Base-by-base conservation (phyloP, 2,113 vertebrate species). In the Brachyistius frenatus region DNA sequence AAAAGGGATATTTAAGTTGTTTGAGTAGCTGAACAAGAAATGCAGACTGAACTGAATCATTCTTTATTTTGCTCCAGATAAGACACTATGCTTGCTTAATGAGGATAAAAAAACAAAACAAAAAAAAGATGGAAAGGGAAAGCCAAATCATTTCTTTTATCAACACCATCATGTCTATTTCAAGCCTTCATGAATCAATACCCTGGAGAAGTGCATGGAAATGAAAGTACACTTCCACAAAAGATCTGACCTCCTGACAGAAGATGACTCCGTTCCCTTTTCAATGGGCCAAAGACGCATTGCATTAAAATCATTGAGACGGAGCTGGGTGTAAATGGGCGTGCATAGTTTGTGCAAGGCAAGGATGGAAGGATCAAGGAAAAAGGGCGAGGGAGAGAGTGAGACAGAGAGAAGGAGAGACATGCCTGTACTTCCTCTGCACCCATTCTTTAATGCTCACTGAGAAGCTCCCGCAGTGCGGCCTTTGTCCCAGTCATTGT, bases 401-500 rank as follows among this genome's bases (percentile, higher is more conserved):
- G 46, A 80, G 39, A 62, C 52, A 55, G 15, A 57, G 66, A 60
- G 69, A 56, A 60, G 8, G 32, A 67, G 62, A 86, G 63, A 79
- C 72, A 88, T 81, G 81, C 69, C 72, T 72, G 57, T 82, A 89
- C 83, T 92, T 93, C 85, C 82, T 87, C 72, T 89, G 62, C 55
- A 14, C 63, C 66, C 60, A 49, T 74, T 90, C 84, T 87, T 87
- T 87, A 86, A 90, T 79, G 72, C 85, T 81, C 69, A 61, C 77
- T 67, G 84, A 90, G 91, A 70, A 62, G 75, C 89, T 23, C 89
- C 83, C 11, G 82, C 78, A 78, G 90, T 86, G 89, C 84, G 82
- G 72, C 68, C 89, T 93, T 93, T 94, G 90, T 89, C 91, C 84
- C 72, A 66, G 78, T 91, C 90, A 91, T 93, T 93, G 91, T 93